Evolutionary conservation across 2,888 invertebrate genomes (phyloP).

Genomic region (Tinea pellionella): DNA sequence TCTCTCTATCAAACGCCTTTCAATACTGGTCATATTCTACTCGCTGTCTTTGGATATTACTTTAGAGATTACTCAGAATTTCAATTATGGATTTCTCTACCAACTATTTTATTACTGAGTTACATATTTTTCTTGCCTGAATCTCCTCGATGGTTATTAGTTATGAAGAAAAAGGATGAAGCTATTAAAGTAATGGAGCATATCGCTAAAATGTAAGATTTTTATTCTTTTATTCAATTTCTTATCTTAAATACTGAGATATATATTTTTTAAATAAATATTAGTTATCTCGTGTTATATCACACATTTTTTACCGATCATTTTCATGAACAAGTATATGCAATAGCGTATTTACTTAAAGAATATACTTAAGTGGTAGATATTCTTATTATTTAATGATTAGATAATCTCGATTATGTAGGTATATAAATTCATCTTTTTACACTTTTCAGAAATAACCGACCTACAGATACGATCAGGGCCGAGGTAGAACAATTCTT

Average conservation of each 20-base stretch:
- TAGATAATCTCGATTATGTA: no score
- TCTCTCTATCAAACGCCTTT: conserved; percentile 78
- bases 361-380: neutral
- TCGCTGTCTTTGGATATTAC: conserved; percentile 72
- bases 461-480: conserved; percentile 54
- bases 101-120: conserved; percentile 66
- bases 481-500: conserved; percentile 45
- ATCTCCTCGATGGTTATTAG: conserved; percentile 83
- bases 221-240: neutral
- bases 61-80: conserved; percentile 74
- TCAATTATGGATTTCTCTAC: conserved; percentile 74
- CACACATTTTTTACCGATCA: neutral
- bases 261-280: conserved; percentile 9
- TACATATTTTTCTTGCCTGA: conserved; percentile 80
- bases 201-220: conserved; percentile 67
- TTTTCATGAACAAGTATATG: neutral
- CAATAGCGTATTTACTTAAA: neutral
- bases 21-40: conserved; percentile 74
- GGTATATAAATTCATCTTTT: neutral
- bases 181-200: conserved; percentile 73
- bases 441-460: conserved; percentile 55
- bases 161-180: conserved; percentile 74
- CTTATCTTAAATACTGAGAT: neutral
- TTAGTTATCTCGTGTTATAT: neutral
- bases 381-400: neutral